These are phyloP conservation scores for Porites australiensis DNA, from an alignment of 64 coral and sea anemone genomes.

Conservation along the genomic window DNA sequence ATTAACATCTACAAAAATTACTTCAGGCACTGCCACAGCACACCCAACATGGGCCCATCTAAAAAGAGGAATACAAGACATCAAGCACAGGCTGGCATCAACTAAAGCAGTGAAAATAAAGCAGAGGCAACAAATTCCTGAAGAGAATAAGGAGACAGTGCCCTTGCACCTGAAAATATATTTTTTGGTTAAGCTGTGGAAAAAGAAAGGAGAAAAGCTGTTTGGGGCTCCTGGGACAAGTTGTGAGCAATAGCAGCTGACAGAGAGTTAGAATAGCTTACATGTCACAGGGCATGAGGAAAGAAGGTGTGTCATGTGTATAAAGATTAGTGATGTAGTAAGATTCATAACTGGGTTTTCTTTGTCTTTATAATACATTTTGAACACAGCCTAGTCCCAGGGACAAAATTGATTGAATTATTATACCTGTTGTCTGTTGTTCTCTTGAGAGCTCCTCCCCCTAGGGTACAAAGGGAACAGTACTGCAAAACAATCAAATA, in stretches of 20 bases:
- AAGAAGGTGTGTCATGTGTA: too few species aligned
- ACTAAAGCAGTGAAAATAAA: background rate
- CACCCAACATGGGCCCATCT: constrained; percentile 93
- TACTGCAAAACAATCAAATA: constrained; percentile 23
- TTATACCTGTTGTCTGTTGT: constrained; percentile 71
- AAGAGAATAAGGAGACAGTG: background rate
- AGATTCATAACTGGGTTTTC: too few species aligned
- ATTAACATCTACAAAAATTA: constrained; percentile 68
- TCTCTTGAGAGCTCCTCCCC: constrained; percentile 83
- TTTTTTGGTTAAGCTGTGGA: too few species aligned
- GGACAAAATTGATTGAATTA: too few species aligned
- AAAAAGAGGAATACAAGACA: background rate
- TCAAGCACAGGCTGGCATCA: background rate
- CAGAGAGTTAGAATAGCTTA: too few species aligned
- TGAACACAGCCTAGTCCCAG: too few species aligned
- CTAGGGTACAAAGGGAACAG: constrained; percentile 76
- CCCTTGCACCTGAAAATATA: background rate
- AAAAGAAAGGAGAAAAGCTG: too few species aligned
- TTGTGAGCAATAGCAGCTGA: too few species aligned
- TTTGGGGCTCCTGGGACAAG: too few species aligned
- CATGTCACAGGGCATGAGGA: too few species aligned
- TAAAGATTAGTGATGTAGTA: too few species aligned
- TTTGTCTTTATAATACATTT: too few species aligned
- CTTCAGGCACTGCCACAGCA: constrained; percentile 86
- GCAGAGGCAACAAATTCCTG: background rate